Evolutionary conservation across 2,888 invertebrate species (phyloP).

Genomic region (Synergus umbraculus): DNA sequence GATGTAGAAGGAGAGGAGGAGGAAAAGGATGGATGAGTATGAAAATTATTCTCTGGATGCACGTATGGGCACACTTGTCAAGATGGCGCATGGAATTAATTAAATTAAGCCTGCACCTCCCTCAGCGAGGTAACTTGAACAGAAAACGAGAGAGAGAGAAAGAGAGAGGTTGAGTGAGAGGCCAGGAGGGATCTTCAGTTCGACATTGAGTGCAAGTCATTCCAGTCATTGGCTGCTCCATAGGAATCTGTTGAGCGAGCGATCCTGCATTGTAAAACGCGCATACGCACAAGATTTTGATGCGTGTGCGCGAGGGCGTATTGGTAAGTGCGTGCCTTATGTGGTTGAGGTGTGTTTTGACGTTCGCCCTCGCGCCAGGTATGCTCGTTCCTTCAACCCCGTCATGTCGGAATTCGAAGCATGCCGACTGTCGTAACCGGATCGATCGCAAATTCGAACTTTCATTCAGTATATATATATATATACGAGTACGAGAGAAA

Average conservation of each 20-base stretch:
- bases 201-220: constrained; percentile 76
- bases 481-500: background rate
- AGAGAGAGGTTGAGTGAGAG: constrained; percentile 55
- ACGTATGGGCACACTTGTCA: constrained; percentile 71
- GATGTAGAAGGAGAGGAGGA: constrained; percentile 49
- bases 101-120: constrained; percentile 75
- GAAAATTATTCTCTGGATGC: constrained; percentile 70
- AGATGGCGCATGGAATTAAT: constrained; percentile 75
- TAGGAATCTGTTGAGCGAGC: constrained; percentile 68
- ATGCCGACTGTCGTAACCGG: constrained; percentile 60
- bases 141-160: constrained; percentile 47
- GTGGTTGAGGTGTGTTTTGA: constrained; percentile 73
- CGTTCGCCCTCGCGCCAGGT: constrained; percentile 72
- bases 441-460: constrained; percentile 52
- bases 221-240: constrained; percentile 75
- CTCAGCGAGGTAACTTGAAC: constrained; percentile 66
- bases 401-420: constrained; percentile 67
- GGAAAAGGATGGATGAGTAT: constrained; percentile 66
- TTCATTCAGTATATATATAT: constrained; percentile 15
- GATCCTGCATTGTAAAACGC: constrained; percentile 39
- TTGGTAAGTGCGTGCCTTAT: constrained; percentile 20
- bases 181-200: constrained; percentile 68
- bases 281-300: background rate
- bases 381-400: constrained; percentile 63
- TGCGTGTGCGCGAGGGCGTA: no score